These are phyloP conservation scores for Hippasteria phrygiana DNA, from an alignment of 53 echinoderm and acorn worm species.

Conservation along the genomic window DNA sequence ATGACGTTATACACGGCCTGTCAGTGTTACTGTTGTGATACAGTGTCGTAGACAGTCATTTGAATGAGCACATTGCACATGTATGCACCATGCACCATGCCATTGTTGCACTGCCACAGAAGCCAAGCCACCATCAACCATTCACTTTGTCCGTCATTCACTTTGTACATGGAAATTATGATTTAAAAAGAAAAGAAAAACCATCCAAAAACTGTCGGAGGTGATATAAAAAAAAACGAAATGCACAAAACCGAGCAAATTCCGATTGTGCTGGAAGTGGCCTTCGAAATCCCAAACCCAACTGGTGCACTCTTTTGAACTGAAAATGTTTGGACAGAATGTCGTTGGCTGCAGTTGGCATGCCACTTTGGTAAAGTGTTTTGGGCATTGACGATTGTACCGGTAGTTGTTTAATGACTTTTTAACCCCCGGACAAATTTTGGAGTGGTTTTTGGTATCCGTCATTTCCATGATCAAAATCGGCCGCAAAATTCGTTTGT, in stretches of 20 bases:
- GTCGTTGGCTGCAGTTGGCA: conserved; percentile 49
- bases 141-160: no score
- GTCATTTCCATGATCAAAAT: conserved; percentile 8
- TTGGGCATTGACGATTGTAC: conserved; percentile 7
- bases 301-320: background rate
- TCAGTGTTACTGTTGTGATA: background rate
- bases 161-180: conserved; percentile 22
- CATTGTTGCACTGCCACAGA: conserved; percentile 59
- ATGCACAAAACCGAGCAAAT: background rate
- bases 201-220: conserved; percentile 51
- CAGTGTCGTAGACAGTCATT: conserved; percentile 48
- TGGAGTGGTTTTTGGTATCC: conserved; percentile 38
- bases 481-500: conserved; percentile 6
- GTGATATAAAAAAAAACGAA: background rate
- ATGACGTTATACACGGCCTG: background rate
- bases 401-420: background rate
- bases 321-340: background rate
- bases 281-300: background rate
- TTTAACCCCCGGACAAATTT: conserved; percentile 32
- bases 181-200: conserved; percentile 37
- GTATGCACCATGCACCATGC: conserved; percentile 58
- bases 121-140: conserved; percentile 44
- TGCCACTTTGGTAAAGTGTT: conserved; percentile 63
- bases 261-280: no score
- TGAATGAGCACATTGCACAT: conserved; percentile 56